Percentiles rank a stretch among this genome's conserved stretches.
phyloP scores from a whole-genome alignment of 2,113 vertebrate species.

The Colaptes auratus region DNA sequence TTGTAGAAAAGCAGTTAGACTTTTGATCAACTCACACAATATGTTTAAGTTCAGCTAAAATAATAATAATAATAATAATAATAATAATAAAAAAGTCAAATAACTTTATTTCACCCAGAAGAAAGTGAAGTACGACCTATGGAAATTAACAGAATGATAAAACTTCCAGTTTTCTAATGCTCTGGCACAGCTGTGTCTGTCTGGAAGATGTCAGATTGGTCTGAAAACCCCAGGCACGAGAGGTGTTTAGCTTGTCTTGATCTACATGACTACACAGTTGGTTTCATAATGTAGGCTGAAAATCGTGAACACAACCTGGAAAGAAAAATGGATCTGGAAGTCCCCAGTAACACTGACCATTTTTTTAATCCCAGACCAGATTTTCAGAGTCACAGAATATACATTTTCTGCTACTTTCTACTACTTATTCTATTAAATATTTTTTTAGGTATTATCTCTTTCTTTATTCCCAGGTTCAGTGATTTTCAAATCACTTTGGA shows the following conservation, averaged over 20 bases:
- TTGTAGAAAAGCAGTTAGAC: neutral
- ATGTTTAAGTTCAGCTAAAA: neutral
- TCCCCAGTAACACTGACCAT: no score
- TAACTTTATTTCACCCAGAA: neutral
- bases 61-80: neutral
- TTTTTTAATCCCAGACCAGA: neutral
- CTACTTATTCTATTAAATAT: neutral
- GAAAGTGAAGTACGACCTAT: neutral
- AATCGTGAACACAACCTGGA: neutral
- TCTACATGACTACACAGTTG: neutral
- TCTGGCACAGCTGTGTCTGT: neutral
- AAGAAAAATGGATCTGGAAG: neutral
- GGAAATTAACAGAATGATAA: neutral
- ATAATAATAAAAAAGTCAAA: neutral
- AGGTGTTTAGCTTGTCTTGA: neutral
- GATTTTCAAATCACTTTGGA: neutral
- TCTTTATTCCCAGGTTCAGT: neutral
- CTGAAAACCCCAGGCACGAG: neutral
- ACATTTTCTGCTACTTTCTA: neutral
- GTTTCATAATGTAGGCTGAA: neutral
- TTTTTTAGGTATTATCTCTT: neutral
- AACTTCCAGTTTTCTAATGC: neutral
- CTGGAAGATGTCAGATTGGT: slow-evolving; percentile 1
- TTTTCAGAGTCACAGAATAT: neutral
- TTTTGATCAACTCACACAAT: neutral